Evolutionary conservation across 1,140 invertebrate genomes (phyloP), one percentile per base, ranked within the genome.

Genomic region (Brachionus paranguensis): DNA sequence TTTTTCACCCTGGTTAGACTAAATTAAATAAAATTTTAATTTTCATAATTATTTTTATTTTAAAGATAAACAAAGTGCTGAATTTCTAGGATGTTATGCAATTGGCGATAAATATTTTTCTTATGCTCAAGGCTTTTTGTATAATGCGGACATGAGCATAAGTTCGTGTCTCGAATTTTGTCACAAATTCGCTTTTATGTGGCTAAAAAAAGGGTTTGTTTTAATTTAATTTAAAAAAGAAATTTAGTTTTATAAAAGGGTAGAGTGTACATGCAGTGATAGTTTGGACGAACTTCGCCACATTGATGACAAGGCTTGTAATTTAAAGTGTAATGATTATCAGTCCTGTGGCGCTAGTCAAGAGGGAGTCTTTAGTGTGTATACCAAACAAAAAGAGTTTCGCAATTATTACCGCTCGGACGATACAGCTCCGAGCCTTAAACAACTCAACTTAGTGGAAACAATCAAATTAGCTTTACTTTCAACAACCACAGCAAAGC

Each of bases 171-270:
- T 43, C 3, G 68, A 72, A 5, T 72, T 72, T 72, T 72, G 68
- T 17, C 17, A 41, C n/a, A 72, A 72, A 41, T 72, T 43, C 17
- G 11, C 14, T 72, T 72, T 43, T 43, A 43, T 72, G n/a, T 72
- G 68, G 68, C 33, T 72, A 10, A 72, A 72, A 43, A 72, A 72
- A 72, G 68, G 68, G 68, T 72, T 72, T 37, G 33, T 37, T 68
- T 37, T 37, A 29, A 29, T 27, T 24, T 27, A 68, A 27, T 29
- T 68, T 29, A 14, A 12, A 12, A 29, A 29, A 29, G 12, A 68
- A 7, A 68, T 14, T 14, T 68, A 5, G 0, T 68, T 11, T 68
- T 68, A 12, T 27, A 6, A 29, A n/a, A 72, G 68, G 43, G 68
- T 72, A 10, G 68, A 72, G 17, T 72, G 68, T 43, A 72, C 68